A percentile compares a stretch with the other conserved stretches of the same genome.
Conservation (phyloP, 2,113 vertebrate genomes). For the Poecilia latipinna region DNA sequence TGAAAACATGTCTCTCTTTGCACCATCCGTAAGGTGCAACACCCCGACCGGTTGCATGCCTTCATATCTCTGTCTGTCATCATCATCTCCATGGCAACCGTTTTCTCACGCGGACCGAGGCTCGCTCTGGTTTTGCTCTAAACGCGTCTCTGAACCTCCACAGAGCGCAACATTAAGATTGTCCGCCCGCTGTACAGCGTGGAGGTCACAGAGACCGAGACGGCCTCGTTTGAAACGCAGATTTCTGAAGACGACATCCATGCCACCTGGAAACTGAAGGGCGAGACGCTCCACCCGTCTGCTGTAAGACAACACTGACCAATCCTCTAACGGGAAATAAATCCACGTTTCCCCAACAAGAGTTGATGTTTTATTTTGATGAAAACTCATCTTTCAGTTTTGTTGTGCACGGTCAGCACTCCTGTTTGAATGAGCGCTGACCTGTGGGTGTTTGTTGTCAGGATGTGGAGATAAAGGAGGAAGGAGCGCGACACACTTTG, state of each 20-base stretch:
- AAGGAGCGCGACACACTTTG: constrained; percentile 88
- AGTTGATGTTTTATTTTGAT: neutral
- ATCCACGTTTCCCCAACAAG: neutral
- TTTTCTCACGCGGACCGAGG: neutral
- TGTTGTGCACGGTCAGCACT: neutral
- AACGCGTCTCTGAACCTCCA: constrained; percentile 22
- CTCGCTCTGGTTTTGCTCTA: neutral
- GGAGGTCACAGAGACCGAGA: constrained; percentile 95
- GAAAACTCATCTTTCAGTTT: neutral
- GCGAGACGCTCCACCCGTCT: constrained; percentile 87
- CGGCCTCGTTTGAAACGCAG: constrained; percentile 93
- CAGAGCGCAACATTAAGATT: constrained; percentile 96
- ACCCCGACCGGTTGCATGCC: constrained; percentile 17
- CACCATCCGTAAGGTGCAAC: constrained; percentile 43
- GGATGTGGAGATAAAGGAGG: constrained; percentile 90
- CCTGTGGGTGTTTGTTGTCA: constrained; percentile 25
- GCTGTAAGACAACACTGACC: constrained; percentile 81
- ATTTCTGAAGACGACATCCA: constrained; percentile 95
- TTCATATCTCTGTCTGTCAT: neutral
- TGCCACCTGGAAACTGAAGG: constrained; percentile 93
- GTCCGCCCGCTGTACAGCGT: constrained; percentile 91
- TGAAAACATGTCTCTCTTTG: constrained; percentile 11
- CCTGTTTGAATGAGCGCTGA: neutral
- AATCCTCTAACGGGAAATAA: neutral
- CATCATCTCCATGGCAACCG: neutral